phyloP scores from a whole-genome alignment of 2,797 vertebrate genomes.

The Hippoglossus hippoglossus region DNA sequence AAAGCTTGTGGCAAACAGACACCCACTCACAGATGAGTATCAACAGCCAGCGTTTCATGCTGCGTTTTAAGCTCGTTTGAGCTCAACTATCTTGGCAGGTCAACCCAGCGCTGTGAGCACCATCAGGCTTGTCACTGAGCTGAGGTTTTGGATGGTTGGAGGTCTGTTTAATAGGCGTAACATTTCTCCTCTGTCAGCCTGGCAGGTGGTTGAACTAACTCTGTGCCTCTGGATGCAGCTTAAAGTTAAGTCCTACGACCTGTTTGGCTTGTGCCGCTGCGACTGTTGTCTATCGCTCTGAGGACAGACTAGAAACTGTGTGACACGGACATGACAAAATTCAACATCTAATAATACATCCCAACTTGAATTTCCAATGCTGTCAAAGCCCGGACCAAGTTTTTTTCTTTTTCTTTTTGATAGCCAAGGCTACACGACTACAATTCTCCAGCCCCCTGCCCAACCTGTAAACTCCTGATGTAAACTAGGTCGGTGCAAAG shows the following conservation, averaged over 20 bases:
- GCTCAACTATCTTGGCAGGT: conserved; percentile 67
- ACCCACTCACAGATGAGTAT: conserved; percentile 47
- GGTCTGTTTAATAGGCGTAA: conserved; percentile 68
- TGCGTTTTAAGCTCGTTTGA: conserved; percentile 72
- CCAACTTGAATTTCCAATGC: conserved; percentile 4
- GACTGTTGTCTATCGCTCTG: not conserved
- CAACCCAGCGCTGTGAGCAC: conserved; percentile 58
- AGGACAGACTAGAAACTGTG: not conserved
- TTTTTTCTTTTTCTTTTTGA: conserved; percentile 21
- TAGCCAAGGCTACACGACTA: conserved; percentile 35
- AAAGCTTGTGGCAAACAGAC: conserved; percentile 39
- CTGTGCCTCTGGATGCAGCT: conserved; percentile 38
- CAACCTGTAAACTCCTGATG: conserved; percentile 67
- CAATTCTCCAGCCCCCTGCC: conserved; percentile 32
- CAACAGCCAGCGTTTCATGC: conserved; percentile 64
- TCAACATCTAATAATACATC: conserved; percentile 14
- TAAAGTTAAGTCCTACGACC: conserved; percentile 36
- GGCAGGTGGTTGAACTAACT: conserved; percentile 55
- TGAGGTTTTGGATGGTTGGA: conserved; percentile 50
- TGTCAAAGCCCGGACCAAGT: conserved; percentile 12
- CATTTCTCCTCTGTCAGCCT: conserved; percentile 55
- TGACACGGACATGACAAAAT: conserved; percentile 6
- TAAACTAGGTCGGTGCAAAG: conserved; percentile 70
- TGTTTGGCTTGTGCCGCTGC: conserved; percentile 29
- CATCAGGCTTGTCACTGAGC: conserved; percentile 56